Conservation (phyloP, 2,113 vertebrate species). For the Kryptolebias marmoratus region DNA sequence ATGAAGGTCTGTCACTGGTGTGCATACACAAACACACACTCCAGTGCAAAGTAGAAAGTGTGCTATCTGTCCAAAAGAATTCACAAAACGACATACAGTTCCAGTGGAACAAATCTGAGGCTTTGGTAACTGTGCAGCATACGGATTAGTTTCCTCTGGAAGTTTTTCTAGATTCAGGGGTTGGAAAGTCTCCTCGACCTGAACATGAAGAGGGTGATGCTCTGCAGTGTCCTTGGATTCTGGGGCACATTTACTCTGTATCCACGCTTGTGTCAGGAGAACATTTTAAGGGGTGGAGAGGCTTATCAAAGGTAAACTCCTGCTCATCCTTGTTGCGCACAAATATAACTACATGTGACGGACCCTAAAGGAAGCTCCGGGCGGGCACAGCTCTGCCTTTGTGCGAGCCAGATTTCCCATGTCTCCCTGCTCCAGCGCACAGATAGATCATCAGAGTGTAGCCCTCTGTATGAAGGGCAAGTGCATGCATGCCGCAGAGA, state of each 20-base stretch:
- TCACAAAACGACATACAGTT: slow-evolving; percentile 19
- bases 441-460: slow-evolving; percentile 72
- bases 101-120: slow-evolving; percentile 24
- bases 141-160: slow-evolving; percentile 17
- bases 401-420: slow-evolving; percentile 73
- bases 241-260: slow-evolving; percentile 30
- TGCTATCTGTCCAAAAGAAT: slow-evolving; percentile 35
- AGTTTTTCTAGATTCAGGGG: slow-evolving; percentile 32
- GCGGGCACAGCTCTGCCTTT: slow-evolving; percentile 76
- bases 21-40: slow-evolving; percentile 57
- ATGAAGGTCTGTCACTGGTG: slow-evolving; percentile 77
- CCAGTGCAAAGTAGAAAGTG: slow-evolving; percentile 50
- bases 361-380: slow-evolving; percentile 71
- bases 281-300: slow-evolving; percentile 32
- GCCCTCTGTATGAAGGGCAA: slow-evolving; percentile 77
- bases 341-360: slow-evolving; percentile 37
- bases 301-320: slow-evolving; percentile 56
- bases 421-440: slow-evolving; percentile 71
- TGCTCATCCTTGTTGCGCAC: slow-evolving; percentile 61
- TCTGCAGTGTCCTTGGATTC: slow-evolving; percentile 61
- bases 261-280: slow-evolving; percentile 9
- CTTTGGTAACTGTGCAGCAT: slow-evolving; percentile 17
- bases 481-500: slow-evolving; percentile 72
- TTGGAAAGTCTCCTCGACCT: slow-evolving; percentile 32
- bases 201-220: slow-evolving; percentile 39